These are phyloP conservation scores for Atta cephalotes DNA, from an alignment of 1,140 invertebrate species.

Conservation along the genomic window DNA sequence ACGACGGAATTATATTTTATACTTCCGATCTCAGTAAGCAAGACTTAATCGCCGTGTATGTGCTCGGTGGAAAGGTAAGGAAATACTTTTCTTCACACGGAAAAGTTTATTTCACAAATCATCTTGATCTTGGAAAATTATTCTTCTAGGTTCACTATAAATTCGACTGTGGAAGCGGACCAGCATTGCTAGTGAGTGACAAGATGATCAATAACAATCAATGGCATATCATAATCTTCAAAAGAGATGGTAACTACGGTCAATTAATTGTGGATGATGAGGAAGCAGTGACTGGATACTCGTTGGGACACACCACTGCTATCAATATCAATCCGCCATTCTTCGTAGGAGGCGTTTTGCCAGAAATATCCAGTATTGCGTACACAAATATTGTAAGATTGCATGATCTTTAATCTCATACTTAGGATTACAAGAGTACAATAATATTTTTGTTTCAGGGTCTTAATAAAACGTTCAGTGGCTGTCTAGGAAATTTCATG, in stretches of 20 bases:
- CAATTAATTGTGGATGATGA: slow-evolving; percentile 91
- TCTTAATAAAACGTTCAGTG: slow-evolving; percentile 91
- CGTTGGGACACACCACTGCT: slow-evolving; percentile 86
- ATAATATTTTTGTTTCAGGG: slow-evolving; percentile 82
- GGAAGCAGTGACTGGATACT: slow-evolving; percentile 86
- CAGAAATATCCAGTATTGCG: slow-evolving; percentile 74
- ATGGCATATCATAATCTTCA: slow-evolving; percentile 94
- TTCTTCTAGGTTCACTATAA: slow-evolving; percentile 88
- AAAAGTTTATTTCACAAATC: not conserved
- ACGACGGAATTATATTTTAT: slow-evolving; percentile 95
- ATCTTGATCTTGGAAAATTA: slow-evolving; percentile 38
- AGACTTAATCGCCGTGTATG: slow-evolving; percentile 93
- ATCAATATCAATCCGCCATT: slow-evolving; percentile 91
- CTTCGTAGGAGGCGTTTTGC: slow-evolving; percentile 92
- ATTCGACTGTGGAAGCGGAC: slow-evolving; percentile 92
- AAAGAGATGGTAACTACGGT: slow-evolving; percentile 87
- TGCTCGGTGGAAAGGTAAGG: slow-evolving; percentile 92
- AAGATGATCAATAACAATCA: slow-evolving; percentile 92
- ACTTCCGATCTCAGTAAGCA: slow-evolving; percentile 89
- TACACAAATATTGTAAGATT: slow-evolving; percentile 81
- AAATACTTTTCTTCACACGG: not conserved
- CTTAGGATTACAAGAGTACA: slow-evolving; percentile 78
- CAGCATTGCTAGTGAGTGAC: slow-evolving; percentile 87
- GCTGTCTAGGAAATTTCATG: slow-evolving; percentile 94
- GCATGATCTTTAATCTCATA: slow-evolving; percentile 23